Evolutionary conservation across 2,797 vertebrate genomes (phyloP).

Genomic region (Coilia nasus): DNA sequence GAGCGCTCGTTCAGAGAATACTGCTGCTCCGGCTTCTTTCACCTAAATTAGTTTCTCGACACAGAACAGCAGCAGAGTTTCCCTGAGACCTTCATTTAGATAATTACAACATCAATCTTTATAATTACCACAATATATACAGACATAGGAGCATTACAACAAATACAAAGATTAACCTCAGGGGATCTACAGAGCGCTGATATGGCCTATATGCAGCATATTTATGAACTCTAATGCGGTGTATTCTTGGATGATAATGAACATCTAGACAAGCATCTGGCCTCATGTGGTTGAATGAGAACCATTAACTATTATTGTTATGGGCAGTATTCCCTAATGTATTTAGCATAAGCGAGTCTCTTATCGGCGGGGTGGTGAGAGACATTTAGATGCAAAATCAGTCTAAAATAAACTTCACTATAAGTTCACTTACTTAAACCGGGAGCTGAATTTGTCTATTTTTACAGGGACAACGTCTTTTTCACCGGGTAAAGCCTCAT

Average conservation of each 20-base stretch:
- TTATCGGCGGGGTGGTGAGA: too few relatives aligned
- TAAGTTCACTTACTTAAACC: too few relatives aligned
- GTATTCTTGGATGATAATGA: not conserved
- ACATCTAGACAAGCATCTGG: not conserved
- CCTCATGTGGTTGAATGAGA: not conserved
- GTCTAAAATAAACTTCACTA: too few relatives aligned
- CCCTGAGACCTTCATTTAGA: not conserved
- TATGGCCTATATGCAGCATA: not conserved
- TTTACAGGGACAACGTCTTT: too few relatives aligned
- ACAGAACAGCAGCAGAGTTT: not conserved
- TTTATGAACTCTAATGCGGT: not conserved
- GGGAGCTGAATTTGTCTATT: too few relatives aligned
- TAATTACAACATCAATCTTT: not conserved
- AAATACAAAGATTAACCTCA: not conserved
- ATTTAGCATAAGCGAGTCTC: too few relatives aligned
- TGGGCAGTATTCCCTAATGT: not conserved
- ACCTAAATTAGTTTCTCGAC: not conserved
- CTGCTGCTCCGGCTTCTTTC: not conserved
- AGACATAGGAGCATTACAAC: not conserved
- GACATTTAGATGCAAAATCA: too few relatives aligned
- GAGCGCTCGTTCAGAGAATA: not conserved
- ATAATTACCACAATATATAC: constrained; percentile 6
- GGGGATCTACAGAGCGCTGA: not conserved
- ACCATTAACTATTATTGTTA: not conserved
- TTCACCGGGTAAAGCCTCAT: too few relatives aligned